These are phyloP conservation scores for Pycnomerus fuliginosus DNA, from an alignment of 2,888 invertebrate genomes.

Conservation along the genomic window DNA sequence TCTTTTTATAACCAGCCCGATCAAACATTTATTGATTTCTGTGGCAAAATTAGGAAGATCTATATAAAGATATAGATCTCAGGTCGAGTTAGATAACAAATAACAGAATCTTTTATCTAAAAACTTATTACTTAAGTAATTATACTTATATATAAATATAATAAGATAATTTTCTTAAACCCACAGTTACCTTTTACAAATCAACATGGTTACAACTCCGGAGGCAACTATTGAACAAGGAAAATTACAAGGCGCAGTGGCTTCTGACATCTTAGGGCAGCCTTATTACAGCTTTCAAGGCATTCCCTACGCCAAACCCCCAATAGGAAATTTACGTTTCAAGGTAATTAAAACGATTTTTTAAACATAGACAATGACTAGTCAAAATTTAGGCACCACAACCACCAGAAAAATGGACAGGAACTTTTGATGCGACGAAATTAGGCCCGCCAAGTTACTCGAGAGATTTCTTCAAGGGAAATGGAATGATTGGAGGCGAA, in stretches of 20 bases:
- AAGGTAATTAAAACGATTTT: slow-evolving; percentile 36
- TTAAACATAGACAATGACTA: not conserved
- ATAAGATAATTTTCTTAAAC: too few relatives aligned
- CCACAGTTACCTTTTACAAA: too few relatives aligned
- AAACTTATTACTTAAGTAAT: too few relatives aligned
- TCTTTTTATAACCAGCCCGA: too few relatives aligned
- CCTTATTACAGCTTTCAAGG: slow-evolving; percentile 46
- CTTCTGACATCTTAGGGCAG: slow-evolving; percentile 35
- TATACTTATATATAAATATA: too few relatives aligned
- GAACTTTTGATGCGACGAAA: slow-evolving; percentile 32
- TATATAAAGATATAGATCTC: too few relatives aligned
- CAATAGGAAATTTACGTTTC: slow-evolving; percentile 46
- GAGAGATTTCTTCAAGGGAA: slow-evolving; percentile 27
- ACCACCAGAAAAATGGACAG: slow-evolving; percentile 34
- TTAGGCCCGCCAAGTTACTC: slow-evolving; percentile 34
- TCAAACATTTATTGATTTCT: too few relatives aligned
- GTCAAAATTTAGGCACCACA: slow-evolving; percentile 29
- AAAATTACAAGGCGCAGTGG: slow-evolving; percentile 37
- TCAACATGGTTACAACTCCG: too few relatives aligned
- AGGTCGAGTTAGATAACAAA: too few relatives aligned
- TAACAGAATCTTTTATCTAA: too few relatives aligned
- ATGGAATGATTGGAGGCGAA: slow-evolving; percentile 36
- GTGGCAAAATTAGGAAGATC: too few relatives aligned
- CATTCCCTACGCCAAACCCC: slow-evolving; percentile 50
- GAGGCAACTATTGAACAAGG: slow-evolving; percentile 29